Evolutionary conservation across 1,140 invertebrate genomes (phyloP).

Genomic region (Lasaia peninsularis): DNA sequence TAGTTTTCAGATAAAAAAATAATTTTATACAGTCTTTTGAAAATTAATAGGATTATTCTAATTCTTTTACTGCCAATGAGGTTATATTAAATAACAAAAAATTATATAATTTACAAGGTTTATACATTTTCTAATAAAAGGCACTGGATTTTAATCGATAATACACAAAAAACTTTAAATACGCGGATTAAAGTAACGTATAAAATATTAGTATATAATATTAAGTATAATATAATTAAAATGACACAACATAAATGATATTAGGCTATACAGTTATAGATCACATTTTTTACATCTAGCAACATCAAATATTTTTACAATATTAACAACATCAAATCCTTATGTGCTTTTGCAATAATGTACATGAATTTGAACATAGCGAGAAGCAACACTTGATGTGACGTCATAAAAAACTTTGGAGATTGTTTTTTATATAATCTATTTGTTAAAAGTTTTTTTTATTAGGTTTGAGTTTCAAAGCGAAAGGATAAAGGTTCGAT

Average conservation of each 20-base stretch:
- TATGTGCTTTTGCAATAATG: conserved; percentile 19
- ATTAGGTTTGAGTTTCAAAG: too few relatives aligned
- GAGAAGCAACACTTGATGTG: background rate
- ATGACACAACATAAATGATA: background rate
- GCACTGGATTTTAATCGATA: conserved; percentile 1
- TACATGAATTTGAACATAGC: background rate
- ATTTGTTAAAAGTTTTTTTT: too few relatives aligned
- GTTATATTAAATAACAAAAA: background rate
- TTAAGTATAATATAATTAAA: background rate
- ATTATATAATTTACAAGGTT: background rate
- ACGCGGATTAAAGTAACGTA: too few relatives aligned
- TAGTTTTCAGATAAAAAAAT: too few relatives aligned
- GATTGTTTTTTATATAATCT: too few relatives aligned
- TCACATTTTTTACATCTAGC: background rate
- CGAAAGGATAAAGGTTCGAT: too few relatives aligned
- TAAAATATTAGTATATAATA: too few relatives aligned
- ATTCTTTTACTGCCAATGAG: background rate
- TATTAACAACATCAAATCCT: conserved; percentile 19
- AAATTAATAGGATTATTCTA: background rate
- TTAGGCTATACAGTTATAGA: background rate
- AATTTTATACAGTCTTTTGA: background rate
- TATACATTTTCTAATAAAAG: conserved; percentile 5
- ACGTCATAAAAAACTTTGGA: background rate
- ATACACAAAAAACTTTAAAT: background rate
- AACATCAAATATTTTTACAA: conserved; percentile 6